Conservation (phyloP, 2,797 vertebrate genomes). For the Pangasius mekongensis region DNA sequence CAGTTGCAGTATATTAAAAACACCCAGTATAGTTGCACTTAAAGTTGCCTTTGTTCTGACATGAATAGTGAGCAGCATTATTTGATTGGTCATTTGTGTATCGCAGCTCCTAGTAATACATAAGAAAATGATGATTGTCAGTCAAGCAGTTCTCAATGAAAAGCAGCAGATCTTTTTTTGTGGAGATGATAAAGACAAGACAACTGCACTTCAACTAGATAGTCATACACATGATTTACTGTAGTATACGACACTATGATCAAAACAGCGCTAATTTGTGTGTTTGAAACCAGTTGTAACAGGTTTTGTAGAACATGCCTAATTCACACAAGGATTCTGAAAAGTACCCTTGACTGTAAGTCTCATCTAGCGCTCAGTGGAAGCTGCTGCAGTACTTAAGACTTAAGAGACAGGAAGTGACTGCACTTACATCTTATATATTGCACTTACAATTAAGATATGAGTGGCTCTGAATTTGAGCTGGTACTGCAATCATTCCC, state of each 20-base stretch:
- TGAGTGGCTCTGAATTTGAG: background rate
- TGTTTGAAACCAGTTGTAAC: slow-evolving; percentile 19
- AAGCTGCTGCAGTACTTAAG: slow-evolving; percentile 12
- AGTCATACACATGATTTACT: background rate
- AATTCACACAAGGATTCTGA: background rate
- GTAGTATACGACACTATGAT: background rate
- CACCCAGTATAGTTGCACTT: background rate
- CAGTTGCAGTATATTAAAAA: background rate
- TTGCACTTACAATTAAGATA: background rate
- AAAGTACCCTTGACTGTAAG: background rate
- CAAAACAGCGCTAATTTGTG: background rate
- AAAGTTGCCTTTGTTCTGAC: background rate
- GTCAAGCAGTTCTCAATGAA: background rate
- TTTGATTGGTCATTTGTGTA: background rate
- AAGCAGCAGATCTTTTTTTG: background rate
- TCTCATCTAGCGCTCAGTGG: background rate
- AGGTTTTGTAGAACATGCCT: slow-evolving; percentile 8
- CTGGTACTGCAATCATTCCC: background rate
- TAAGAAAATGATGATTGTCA: background rate
- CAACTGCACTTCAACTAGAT: background rate
- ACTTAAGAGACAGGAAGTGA: slow-evolving; percentile 5
- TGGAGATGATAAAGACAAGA: background rate
- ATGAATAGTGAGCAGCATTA: background rate
- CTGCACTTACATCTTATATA: slow-evolving; percentile 11
- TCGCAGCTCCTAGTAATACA: background rate